These are phyloP conservation scores for Grapholita molesta DNA, from an alignment of 1,140 invertebrate genomes.

Conservation along the genomic window DNA sequence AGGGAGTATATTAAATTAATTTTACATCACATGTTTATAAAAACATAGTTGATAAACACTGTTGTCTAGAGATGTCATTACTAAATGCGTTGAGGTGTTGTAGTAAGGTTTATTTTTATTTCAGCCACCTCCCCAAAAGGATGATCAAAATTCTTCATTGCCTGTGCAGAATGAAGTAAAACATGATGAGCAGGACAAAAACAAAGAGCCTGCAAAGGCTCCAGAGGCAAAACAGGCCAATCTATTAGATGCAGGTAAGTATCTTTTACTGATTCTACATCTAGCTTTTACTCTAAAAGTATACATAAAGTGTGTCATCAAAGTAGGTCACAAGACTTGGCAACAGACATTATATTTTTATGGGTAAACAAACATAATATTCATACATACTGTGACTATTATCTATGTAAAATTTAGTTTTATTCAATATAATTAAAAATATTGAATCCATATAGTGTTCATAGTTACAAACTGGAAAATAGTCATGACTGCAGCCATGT, in stretches of 20 bases:
- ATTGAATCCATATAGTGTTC: background rate
- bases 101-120: constrained; percentile 43
- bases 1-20: background rate
- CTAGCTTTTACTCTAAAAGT: background rate
- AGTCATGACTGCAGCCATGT: no score
- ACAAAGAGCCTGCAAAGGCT: constrained; percentile 41
- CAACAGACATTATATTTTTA: constrained; percentile 17
- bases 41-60: background rate
- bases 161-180: constrained; percentile 35
- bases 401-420: background rate
- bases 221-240: constrained; percentile 32
- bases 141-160: constrained; percentile 25
- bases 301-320: background rate
- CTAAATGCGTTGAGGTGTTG: constrained; percentile 21
- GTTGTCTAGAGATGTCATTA: background rate
- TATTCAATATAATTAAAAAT: background rate
- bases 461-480: no score
- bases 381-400: background rate
- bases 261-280: background rate
- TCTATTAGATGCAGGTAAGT: constrained; percentile 39
- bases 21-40: background rate
- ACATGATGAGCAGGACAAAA: constrained; percentile 38
- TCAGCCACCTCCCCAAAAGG: constrained; percentile 39
- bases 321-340: constrained; percentile 9
- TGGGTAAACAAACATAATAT: constrained; percentile 5